Conservation (phyloP, 2,888 invertebrate species). For the Nesidiocoris tenuis region DNA sequence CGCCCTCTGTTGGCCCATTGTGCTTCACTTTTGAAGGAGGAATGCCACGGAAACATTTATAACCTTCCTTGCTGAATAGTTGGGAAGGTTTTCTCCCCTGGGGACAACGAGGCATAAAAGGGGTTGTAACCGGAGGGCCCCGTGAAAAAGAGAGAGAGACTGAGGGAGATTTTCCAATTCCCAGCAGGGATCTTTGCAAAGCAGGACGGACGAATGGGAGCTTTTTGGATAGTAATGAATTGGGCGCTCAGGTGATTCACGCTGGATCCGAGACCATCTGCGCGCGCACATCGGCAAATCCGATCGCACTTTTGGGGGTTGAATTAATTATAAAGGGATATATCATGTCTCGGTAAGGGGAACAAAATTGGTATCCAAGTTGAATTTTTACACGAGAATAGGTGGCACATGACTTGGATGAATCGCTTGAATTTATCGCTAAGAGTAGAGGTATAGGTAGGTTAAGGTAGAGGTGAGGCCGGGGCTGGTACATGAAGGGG, state of each 20-base stretch:
- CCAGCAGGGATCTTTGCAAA: not conserved
- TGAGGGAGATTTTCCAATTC: not conserved
- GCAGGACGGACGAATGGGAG: not conserved
- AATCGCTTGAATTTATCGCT: too few relatives aligned
- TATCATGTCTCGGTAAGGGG: too few relatives aligned
- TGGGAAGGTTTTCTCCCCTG: slow-evolving; percentile 20
- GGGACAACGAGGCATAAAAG: slow-evolving; percentile 35
- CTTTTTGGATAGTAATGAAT: slow-evolving; percentile 27
- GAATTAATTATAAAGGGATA: not conserved
- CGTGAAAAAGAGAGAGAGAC: not conserved
- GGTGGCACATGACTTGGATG: too few relatives aligned
- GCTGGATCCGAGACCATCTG: slow-evolving; percentile 1
- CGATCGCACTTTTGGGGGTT: too few relatives aligned
- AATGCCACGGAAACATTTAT: slow-evolving; percentile 39
- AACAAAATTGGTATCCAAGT: too few relatives aligned
- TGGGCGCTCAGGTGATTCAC: slow-evolving; percentile 31
- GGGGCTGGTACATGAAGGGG: too few relatives aligned
- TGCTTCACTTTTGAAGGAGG: slow-evolving; percentile 39
- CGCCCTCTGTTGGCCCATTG: slow-evolving; percentile 5
- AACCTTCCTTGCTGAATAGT: slow-evolving; percentile 40
- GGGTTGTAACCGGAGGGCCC: slow-evolving; percentile 30
- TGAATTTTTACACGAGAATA: too few relatives aligned
- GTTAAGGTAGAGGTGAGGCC: too few relatives aligned
- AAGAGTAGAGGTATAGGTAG: too few relatives aligned
- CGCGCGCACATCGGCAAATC: not conserved